Conservation (phyloP, 2,888 invertebrate genomes). For the Hymenopus coronatus region DNA sequence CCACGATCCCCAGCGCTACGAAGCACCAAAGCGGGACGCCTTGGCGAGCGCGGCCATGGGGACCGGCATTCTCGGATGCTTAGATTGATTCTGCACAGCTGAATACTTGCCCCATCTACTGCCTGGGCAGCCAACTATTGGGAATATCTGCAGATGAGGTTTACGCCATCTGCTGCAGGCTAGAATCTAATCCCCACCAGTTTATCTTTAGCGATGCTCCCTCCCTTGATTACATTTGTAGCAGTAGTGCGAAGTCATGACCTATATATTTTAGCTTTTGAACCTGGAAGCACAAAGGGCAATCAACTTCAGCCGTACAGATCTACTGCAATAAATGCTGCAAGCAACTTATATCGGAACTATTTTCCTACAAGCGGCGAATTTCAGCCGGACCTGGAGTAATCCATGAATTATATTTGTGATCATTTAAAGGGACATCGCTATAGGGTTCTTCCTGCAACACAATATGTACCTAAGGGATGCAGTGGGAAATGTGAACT, state of each 20-base stretch:
- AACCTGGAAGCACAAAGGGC: not conserved
- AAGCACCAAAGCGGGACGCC: no score
- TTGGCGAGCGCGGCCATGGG: no score
- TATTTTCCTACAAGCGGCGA: not conserved
- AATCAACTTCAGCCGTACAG: not conserved
- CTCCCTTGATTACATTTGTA: not conserved
- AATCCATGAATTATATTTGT: no score
- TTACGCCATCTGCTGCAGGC: not conserved
- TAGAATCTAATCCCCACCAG: not conserved
- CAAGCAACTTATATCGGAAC: not conserved
- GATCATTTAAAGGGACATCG: no score
- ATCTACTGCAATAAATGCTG: not conserved
- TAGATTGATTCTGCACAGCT: not conserved
- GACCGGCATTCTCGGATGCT: not conserved
- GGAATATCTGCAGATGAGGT: not conserved
- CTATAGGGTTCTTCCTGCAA: no score
- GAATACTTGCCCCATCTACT: not conserved
- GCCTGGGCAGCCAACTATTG: not conserved
- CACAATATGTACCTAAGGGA: no score
- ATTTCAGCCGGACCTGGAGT: not conserved
- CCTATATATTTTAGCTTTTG: not conserved
- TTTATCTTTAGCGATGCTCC: not conserved
- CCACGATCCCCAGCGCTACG: no score
- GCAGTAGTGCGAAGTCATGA: not conserved
- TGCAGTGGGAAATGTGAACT: no score